Evolutionary conservation across 1,140 invertebrate genomes (phyloP).

Genomic region (Cotesia chilonis): DNA sequence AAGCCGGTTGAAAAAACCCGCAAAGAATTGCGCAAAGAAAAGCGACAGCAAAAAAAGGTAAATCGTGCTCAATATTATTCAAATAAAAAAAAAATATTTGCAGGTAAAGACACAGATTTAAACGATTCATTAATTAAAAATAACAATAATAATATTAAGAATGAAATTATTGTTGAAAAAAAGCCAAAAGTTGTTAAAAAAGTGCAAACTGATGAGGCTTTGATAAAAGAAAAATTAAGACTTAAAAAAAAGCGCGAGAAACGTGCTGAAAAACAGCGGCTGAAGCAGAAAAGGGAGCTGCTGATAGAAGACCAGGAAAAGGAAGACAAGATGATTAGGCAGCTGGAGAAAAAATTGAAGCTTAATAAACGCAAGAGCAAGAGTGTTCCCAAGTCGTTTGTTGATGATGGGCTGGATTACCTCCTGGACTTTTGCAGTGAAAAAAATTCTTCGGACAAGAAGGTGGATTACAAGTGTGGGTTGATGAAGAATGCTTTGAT

Average conservation of each 20-base stretch:
- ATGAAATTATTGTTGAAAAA: constrained; percentile 2
- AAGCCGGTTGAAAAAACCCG: constrained; percentile 58
- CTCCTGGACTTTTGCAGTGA: constrained; percentile 69
- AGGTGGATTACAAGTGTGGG: no score
- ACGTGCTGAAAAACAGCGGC: constrained; percentile 63
- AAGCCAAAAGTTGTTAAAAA: constrained; percentile 34
- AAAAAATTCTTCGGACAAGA: constrained; percentile 61
- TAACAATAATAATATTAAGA: constrained; percentile 39
- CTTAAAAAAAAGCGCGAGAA: constrained; percentile 40
- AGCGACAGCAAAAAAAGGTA: constrained; percentile 67
- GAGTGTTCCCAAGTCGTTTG: constrained; percentile 79
- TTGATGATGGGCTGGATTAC: constrained; percentile 83
- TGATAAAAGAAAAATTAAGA: constrained; percentile 45
- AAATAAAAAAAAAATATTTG: constrained; percentile 51
- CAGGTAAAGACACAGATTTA: constrained; percentile 41
- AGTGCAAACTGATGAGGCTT: constrained; percentile 35
- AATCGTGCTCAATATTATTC: constrained; percentile 63
- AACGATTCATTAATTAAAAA: constrained; percentile 39
- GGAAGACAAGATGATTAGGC: constrained; percentile 83
- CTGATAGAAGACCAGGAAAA: constrained; percentile 76
- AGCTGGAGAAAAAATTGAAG: constrained; percentile 84
- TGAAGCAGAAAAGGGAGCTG: constrained; percentile 70
- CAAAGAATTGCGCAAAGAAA: constrained; percentile 71
- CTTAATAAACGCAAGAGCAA: constrained; percentile 82
- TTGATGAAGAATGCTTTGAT: constrained; percentile 67